Percentiles rank a stretch among this genome's conserved stretches.
Evolutionary conservation across 1,140 invertebrate species (phyloP).

Genomic region (Drosophila chauvacae): DNA sequence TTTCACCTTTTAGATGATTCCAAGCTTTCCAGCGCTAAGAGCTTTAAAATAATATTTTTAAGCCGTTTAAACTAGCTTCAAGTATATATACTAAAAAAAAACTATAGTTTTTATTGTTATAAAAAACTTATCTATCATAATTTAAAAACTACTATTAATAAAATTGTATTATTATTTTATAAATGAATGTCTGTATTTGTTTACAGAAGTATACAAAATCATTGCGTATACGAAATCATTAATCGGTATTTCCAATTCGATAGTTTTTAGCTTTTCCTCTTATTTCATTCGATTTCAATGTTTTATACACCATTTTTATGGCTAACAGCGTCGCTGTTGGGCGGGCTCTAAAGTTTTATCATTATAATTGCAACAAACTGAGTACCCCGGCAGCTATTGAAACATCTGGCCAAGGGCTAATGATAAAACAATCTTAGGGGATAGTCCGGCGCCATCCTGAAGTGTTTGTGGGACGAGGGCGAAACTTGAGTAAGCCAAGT

Average conservation of each 20-base stretch:
- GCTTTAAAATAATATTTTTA: neutral
- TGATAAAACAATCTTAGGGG: slow-evolving; percentile 27
- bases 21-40: neutral
- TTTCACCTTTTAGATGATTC: neutral
- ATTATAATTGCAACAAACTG: slow-evolving; percentile 43
- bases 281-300: slow-evolving; percentile 54
- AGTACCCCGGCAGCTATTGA: slow-evolving; percentile 22
- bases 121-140: too few species aligned
- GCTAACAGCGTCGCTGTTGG: neutral
- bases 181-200: neutral
- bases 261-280: too few species aligned
- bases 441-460: neutral
- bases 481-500: slow-evolving; percentile 6
- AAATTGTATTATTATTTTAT: neutral
- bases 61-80: neutral
- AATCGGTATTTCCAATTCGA: neutral
- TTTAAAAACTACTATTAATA: neutral
- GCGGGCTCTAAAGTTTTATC: slow-evolving; percentile 42
- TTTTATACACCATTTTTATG: slow-evolving; percentile 32
- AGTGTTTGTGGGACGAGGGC: slow-evolving; percentile 3
- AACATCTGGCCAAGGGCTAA: slow-evolving; percentile 43
- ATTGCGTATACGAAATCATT: neutral
- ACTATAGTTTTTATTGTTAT: neutral
- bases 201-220: too few species aligned
- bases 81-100: too few species aligned